Conservation (phyloP, 2,113 vertebrate genomes). For the Poeciliopsis prolifica region DNA sequence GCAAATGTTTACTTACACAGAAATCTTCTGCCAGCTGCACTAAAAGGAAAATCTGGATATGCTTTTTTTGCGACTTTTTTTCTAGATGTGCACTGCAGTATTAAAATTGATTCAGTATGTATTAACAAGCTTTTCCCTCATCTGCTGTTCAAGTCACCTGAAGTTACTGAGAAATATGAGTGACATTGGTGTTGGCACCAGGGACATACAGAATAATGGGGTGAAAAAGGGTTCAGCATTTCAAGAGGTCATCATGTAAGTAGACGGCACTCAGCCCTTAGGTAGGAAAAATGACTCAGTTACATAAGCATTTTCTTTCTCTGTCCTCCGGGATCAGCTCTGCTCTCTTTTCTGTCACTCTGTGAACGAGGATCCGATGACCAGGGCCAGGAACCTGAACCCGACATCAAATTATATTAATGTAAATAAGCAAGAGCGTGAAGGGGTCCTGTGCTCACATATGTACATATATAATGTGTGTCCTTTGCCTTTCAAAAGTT, state of each 20-base stretch:
- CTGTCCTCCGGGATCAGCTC: slow-evolving; percentile 11
- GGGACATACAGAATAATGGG: slow-evolving; percentile 15
- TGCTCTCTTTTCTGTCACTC: slow-evolving; percentile 43
- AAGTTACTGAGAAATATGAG: slow-evolving; percentile 15
- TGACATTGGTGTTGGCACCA: slow-evolving; percentile 42
- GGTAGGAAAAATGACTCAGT: slow-evolving; percentile 40
- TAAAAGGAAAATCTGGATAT: not conserved
- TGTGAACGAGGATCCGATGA: slow-evolving; percentile 37
- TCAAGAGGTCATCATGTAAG: slow-evolving; percentile 20
- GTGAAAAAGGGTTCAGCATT: slow-evolving; percentile 22
- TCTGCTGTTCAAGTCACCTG: slow-evolving; percentile 14
- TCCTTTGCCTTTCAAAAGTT: slow-evolving; percentile 7
- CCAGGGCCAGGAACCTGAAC: slow-evolving; percentile 27
- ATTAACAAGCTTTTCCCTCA: not conserved
- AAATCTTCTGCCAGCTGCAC: slow-evolving; percentile 2
- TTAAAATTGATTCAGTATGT: slow-evolving; percentile 1
- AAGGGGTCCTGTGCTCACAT: not conserved
- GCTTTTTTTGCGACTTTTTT: not conserved
- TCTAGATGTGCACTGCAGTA: not conserved
- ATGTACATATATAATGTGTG: not conserved
- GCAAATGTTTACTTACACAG: too few species aligned
- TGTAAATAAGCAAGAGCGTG: slow-evolving; percentile 21
- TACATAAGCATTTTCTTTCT: slow-evolving; percentile 49
- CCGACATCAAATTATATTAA: slow-evolving; percentile 42
- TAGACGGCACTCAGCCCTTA: slow-evolving; percentile 26